phyloP scores from a whole-genome alignment of 2,113 vertebrate genomes.

The Gobius niger region DNA sequence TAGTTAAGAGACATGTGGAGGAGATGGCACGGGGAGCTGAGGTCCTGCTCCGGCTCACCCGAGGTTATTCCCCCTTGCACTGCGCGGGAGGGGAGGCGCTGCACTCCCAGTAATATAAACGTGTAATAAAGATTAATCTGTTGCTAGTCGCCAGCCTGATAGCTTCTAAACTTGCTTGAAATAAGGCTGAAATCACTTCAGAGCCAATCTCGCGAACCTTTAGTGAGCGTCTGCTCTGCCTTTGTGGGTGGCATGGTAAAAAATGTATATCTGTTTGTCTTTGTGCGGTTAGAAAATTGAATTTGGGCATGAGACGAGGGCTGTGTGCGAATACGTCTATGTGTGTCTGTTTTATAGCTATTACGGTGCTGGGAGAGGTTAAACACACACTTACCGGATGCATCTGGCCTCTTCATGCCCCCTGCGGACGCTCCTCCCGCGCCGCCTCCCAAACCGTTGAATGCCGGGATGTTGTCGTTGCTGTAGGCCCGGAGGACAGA shows the following conservation, averaged over 20 bases:
- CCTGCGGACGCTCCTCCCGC: constrained; percentile 71
- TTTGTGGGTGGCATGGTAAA: constrained; percentile 61
- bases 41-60: constrained; percentile 76
- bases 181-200: constrained; percentile 82
- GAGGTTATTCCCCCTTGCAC: constrained; percentile 75
- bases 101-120: constrained; percentile 80
- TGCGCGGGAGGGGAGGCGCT: constrained; percentile 58
- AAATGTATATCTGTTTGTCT: constrained; percentile 51
- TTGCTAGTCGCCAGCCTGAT: constrained; percentile 77
- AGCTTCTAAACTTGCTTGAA: constrained; percentile 81
- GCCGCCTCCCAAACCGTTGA: constrained; percentile 91
- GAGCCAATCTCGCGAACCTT: constrained; percentile 71
- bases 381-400: constrained; percentile 89
- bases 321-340: constrained; percentile 15
- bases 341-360: constrained; percentile 21
- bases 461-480: constrained; percentile 90
- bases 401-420: constrained; percentile 94
- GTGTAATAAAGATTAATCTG: constrained; percentile 86
- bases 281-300: constrained; percentile 43
- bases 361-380: constrained; percentile 25
- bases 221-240: constrained; percentile 60
- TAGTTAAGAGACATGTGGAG: constrained; percentile 82
- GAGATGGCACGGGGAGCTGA: constrained; percentile 74
- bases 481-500: constrained; percentile 98
- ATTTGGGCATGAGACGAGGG: constrained; percentile 38